A percentile compares a stretch with the other conserved stretches of the same genome.
Evolutionary conservation across 2,888 invertebrate genomes (phyloP).

Genomic region (Coelopa pilipes): DNA sequence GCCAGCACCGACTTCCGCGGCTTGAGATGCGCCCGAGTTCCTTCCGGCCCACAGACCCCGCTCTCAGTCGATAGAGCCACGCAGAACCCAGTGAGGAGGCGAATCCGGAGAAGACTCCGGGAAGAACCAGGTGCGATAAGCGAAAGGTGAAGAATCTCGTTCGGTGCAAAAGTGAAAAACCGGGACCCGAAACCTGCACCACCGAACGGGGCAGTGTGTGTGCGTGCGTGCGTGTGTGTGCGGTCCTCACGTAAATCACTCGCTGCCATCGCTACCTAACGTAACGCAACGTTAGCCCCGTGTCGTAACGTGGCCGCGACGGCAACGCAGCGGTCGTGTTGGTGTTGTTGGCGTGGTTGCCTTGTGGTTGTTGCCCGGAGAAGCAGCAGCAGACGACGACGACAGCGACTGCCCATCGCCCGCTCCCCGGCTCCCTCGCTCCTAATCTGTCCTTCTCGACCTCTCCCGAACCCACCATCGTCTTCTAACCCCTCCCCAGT

Average conservation of each 20-base stretch:
- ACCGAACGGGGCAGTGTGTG: slow-evolving; percentile 11
- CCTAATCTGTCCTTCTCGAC: no score
- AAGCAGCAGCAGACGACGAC: not conserved
- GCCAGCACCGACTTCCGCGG: slow-evolving; percentile 40
- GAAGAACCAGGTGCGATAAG: slow-evolving; percentile 7
- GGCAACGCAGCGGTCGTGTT: not conserved
- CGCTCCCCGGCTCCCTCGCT: not conserved
- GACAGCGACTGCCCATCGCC: not conserved
- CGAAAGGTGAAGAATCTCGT: not conserved
- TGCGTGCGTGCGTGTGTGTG: slow-evolving; percentile 6
- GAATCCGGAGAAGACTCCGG: no score
- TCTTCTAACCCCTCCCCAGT: no score
- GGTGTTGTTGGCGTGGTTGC: not conserved
- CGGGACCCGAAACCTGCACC: not conserved
- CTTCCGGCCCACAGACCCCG: not conserved
- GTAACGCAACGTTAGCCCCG: slow-evolving; percentile 6
- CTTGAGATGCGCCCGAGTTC: not conserved
- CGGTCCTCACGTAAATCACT: not conserved
- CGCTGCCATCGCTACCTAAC: not conserved
- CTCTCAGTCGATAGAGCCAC: slow-evolving; percentile 3
- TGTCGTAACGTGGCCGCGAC: slow-evolving; percentile 3
- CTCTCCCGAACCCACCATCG: no score
- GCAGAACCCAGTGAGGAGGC: not conserved
- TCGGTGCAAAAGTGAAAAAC: slow-evolving; percentile 2
- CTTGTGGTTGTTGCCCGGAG: no score